phyloP scores from a whole-genome alignment of 64 coral and sea anemone genomes.

The Cladopsammia gracilis region DNA sequence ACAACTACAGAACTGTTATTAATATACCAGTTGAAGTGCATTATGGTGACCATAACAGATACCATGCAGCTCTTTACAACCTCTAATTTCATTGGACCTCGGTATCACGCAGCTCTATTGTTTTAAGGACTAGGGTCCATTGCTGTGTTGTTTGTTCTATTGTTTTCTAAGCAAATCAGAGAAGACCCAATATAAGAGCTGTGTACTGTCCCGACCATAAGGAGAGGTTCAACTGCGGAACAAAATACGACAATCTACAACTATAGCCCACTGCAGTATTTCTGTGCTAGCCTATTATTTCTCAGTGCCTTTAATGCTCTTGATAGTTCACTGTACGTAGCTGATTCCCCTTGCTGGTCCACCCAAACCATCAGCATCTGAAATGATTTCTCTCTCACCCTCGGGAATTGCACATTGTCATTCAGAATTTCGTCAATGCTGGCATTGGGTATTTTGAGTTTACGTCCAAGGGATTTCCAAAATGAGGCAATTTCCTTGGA shows the following conservation, averaged over 20 bases:
- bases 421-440: conserved; percentile 70
- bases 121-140: too few species aligned
- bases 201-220: too few species aligned
- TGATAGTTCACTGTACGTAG: conserved; percentile 53
- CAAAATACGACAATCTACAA: neutral
- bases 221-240: neutral
- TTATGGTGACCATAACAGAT: too few species aligned
- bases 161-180: too few species aligned
- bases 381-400: conserved; percentile 68
- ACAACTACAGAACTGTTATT: too few species aligned
- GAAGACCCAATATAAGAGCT: too few species aligned
- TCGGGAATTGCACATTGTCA: conserved; percentile 65
- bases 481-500: conserved; percentile 38
- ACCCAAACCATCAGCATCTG: conserved; percentile 81
- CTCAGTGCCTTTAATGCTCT: conserved; percentile 46
- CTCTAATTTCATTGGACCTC: too few species aligned
- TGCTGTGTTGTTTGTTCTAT: too few species aligned
- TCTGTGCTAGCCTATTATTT: conserved; percentile 58
- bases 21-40: too few species aligned
- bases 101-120: too few species aligned
- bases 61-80: too few species aligned
- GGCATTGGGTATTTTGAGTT: conserved; percentile 60
- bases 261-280: conserved; percentile 30
- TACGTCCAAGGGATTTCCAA: conserved; percentile 80
- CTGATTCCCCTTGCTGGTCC: conserved; percentile 1